These are phyloP conservation scores for Cryptophagus acutangulus DNA, from an alignment of 2,888 invertebrate species.

Conservation along the genomic window DNA sequence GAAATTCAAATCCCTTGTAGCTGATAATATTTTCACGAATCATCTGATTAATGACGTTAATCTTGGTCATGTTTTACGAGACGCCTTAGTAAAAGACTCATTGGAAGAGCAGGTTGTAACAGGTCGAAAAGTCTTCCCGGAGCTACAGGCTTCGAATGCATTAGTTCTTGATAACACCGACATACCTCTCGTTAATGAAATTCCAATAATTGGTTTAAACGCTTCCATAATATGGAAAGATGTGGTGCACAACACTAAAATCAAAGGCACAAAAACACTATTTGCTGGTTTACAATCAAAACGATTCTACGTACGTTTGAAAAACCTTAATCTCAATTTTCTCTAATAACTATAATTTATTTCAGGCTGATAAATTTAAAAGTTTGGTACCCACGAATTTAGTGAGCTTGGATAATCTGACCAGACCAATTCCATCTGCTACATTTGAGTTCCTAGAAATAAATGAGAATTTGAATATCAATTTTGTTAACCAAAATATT, in stretches of 20 bases:
- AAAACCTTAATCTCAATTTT: too few relatives aligned
- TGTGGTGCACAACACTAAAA: slow-evolving; percentile 22
- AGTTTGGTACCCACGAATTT: slow-evolving; percentile 35
- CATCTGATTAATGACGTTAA: slow-evolving; percentile 37
- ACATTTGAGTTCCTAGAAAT: slow-evolving; percentile 36
- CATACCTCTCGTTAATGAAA: slow-evolving; percentile 29
- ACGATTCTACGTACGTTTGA: slow-evolving; percentile 33
- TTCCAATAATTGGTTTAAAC: slow-evolving; percentile 31
- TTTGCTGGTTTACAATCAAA: slow-evolving; percentile 37
- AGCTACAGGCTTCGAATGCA: slow-evolving; percentile 22
- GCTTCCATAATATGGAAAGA: slow-evolving; percentile 31
- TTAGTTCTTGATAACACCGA: slow-evolving; percentile 21
- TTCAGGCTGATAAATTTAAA: too few relatives aligned
- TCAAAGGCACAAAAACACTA: slow-evolving; percentile 39
- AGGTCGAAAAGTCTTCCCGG: slow-evolving; percentile 35
- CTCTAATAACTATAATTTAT: too few relatives aligned
- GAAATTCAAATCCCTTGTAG: slow-evolving; percentile 26
- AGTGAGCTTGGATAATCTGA: slow-evolving; percentile 30
- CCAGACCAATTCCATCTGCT: slow-evolving; percentile 29
- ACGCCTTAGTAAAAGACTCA: slow-evolving; percentile 35
- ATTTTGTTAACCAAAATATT: slow-evolving; percentile 33
- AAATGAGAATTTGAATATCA: slow-evolving; percentile 32
- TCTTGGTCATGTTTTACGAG: slow-evolving; percentile 36
- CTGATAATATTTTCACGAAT: slow-evolving; percentile 27
- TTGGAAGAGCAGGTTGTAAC: slow-evolving; percentile 35